These are phyloP conservation scores for Syngnathoides biaculeatus DNA, from an alignment of 2,113 vertebrate species.

Conservation along the genomic window DNA sequence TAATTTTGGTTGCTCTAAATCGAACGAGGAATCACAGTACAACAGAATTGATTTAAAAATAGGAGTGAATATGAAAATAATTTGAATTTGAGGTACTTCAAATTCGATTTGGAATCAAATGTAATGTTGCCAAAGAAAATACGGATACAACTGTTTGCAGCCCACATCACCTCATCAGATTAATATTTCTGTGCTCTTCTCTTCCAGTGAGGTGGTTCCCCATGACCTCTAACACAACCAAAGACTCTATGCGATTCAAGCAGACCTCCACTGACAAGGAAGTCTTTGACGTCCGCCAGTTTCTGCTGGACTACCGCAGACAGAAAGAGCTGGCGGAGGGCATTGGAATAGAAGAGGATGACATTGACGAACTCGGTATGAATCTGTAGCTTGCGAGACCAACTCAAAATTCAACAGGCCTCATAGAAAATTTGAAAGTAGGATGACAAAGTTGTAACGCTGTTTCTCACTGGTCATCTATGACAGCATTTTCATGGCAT, in stretches of 20 bases:
- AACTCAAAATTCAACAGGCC: too few relatives aligned
- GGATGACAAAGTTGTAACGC: too few relatives aligned
- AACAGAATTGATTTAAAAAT: too few relatives aligned
- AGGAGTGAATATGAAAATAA: too few relatives aligned
- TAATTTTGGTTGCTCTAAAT: neutral
- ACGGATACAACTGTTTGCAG: neutral
- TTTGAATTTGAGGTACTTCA: too few relatives aligned
- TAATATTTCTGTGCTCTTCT: neutral
- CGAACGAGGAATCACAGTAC: too few relatives aligned
- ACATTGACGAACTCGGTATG: constrained; percentile 53
- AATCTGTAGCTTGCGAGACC: neutral
- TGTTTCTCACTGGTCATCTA: too few relatives aligned
- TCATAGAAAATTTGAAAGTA: neutral
- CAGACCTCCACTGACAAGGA: constrained; percentile 18
- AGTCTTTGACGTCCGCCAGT: constrained; percentile 65
- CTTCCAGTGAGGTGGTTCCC: constrained; percentile 78
- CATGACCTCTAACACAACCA: neutral
- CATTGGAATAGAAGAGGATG: constrained; percentile 64
- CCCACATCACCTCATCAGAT: neutral
- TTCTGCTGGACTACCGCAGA: constrained; percentile 78
- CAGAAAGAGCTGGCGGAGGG: constrained; percentile 84
- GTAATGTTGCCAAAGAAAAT: neutral
- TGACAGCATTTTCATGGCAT: neutral
- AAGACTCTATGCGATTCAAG: neutral
- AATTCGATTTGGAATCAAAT: neutral